These are phyloP conservation scores for Dipodomys spectabilis DNA, from an alignment of 2,113 vertebrate species.

Conservation along the genomic window DNA sequence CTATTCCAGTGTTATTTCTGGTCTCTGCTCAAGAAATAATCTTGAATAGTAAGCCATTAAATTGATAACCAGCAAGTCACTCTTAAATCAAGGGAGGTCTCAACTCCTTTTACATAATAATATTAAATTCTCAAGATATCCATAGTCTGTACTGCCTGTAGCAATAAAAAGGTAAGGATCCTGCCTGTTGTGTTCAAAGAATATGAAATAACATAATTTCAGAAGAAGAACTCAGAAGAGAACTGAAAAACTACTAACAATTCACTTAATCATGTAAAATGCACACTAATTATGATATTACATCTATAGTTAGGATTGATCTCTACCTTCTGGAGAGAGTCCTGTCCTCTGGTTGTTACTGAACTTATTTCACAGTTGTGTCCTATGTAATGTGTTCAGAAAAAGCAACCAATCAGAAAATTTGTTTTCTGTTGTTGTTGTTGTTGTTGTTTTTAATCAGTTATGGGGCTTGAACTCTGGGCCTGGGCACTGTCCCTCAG, in stretches of 20 bases:
- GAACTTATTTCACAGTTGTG: conserved; percentile 53
- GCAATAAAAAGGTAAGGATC: conserved; percentile 26
- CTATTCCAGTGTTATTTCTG: conserved; percentile 38
- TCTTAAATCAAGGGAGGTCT: neutral
- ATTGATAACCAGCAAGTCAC: conserved; percentile 8
- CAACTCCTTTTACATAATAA: neutral
- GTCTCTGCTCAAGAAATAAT: conserved; percentile 41
- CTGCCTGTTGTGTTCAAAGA: neutral
- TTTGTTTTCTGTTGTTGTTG: neutral
- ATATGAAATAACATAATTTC: neutral
- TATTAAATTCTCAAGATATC: neutral
- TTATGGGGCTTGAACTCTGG: no score
- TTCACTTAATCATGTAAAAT: neutral
- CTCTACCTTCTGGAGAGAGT: neutral
- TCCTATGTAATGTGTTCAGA: neutral
- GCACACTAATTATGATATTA: neutral
- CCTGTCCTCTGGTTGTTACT: neutral
- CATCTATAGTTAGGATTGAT: neutral
- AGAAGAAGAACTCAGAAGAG: conserved; percentile 18
- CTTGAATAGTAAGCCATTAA: neutral
- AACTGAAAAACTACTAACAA: neutral
- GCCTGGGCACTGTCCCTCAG: no score
- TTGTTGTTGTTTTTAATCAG: neutral
- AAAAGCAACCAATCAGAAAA: conserved; percentile 73
- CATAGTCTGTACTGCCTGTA: neutral